phyloP scores from a whole-genome alignment of 2,113 vertebrate genomes.

The Abramis brama region DNA sequence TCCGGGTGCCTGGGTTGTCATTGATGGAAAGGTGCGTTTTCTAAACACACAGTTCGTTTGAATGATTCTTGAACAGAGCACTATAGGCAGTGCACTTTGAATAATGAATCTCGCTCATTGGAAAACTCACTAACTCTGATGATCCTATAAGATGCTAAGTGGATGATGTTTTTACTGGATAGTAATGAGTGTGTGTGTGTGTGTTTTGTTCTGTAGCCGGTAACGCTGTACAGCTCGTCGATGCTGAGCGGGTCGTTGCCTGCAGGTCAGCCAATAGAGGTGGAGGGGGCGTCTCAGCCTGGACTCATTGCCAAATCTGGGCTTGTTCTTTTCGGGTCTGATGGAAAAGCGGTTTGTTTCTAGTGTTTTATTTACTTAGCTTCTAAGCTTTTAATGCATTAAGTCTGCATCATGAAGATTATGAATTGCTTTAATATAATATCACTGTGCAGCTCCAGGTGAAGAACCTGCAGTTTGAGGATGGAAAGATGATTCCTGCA shows the following conservation, averaged over 20 bases:
- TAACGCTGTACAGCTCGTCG: slow-evolving; percentile 83
- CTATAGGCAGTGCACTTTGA: too few species aligned
- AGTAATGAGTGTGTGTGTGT: slow-evolving; percentile 9
- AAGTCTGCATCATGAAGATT: slow-evolving; percentile 5
- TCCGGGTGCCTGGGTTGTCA: slow-evolving; percentile 90
- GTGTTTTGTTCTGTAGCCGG: slow-evolving; percentile 69
- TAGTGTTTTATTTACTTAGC: slow-evolving; percentile 70
- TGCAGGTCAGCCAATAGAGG: slow-evolving; percentile 76
- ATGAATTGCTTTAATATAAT: not conserved
- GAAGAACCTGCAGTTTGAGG: slow-evolving; percentile 84
- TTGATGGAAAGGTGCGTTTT: slow-evolving; percentile 83
- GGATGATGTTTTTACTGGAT: not conserved
- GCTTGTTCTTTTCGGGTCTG: slow-evolving; percentile 84
- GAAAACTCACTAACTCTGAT: not conserved
- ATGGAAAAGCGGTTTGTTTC: slow-evolving; percentile 76
- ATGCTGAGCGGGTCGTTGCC: slow-evolving; percentile 66
- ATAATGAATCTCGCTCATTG: too few species aligned
- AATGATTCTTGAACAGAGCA: not conserved
- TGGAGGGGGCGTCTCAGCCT: slow-evolving; percentile 75
- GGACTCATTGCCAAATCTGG: slow-evolving; percentile 80
- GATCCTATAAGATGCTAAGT: not conserved
- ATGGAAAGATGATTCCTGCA: slow-evolving; percentile 85
- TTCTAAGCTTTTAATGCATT: not conserved
- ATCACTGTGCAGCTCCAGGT: slow-evolving; percentile 76
- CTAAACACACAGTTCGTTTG: not conserved